phyloP scores from a whole-genome alignment of 2,797 vertebrate species.

The Etheostoma nigrum region DNA sequence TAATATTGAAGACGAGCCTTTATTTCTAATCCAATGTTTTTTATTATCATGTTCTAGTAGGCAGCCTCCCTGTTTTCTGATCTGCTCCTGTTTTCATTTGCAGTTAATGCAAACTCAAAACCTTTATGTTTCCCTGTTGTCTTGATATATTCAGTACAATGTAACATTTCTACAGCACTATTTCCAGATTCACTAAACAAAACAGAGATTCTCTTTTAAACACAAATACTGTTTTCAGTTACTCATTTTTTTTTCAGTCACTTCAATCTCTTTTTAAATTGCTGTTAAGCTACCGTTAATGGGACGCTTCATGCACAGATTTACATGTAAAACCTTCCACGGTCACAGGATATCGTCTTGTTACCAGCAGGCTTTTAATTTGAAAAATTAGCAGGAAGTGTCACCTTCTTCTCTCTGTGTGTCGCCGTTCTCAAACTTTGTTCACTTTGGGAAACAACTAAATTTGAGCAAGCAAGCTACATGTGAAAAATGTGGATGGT shows the following conservation, averaged over 20 bases:
- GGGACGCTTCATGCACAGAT: background rate
- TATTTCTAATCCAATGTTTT: background rate
- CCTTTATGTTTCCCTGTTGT: background rate
- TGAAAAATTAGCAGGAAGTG: constrained; percentile 1
- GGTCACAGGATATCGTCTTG: background rate
- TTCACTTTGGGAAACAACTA: too few species aligned
- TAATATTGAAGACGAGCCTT: constrained; percentile 1
- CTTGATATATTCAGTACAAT: constrained; percentile 3
- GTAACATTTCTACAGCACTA: constrained; percentile 2
- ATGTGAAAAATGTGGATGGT: too few species aligned
- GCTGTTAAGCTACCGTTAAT: background rate
- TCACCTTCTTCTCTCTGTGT: too few species aligned
- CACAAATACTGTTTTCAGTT: background rate
- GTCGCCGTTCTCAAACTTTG: too few species aligned
- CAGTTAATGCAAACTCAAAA: background rate
- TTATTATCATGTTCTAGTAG: background rate
- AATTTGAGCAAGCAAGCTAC: too few species aligned
- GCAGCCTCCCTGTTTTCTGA: constrained; percentile 2
- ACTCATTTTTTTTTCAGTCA: background rate
- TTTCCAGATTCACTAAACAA: background rate
- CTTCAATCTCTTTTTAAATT: background rate
- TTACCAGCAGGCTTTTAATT: constrained; percentile 4
- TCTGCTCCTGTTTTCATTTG: background rate
- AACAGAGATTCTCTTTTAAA: background rate
- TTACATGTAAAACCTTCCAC: background rate